Evolutionary conservation across 2,113 vertebrate species (phyloP).

Genomic region (Rattus rattus): DNA sequence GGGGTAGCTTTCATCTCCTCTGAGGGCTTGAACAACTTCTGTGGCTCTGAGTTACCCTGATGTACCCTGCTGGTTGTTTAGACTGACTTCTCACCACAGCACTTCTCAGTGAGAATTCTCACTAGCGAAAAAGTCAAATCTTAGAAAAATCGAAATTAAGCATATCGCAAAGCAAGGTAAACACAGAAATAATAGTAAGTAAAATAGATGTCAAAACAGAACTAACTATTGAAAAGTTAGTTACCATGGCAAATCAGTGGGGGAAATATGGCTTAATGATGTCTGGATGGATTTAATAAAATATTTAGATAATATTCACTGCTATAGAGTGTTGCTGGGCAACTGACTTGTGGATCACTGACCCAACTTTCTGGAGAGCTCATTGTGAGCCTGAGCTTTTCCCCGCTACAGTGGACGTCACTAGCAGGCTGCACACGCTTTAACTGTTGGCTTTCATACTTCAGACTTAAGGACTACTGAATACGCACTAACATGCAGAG

Average conservation of each 20-base stretch:
- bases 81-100: not conserved
- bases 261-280: not conserved
- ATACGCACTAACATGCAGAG: not conserved
- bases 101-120: not conserved
- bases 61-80: conserved; percentile 11
- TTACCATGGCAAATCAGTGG: not conserved
- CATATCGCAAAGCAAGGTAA: not conserved
- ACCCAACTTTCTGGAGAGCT: not conserved
- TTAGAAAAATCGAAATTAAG: not conserved
- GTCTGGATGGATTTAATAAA: conserved; percentile 1
- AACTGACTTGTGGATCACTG: not conserved
- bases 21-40: not conserved
- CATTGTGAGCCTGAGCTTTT: not conserved
- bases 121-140: conserved; percentile 13
- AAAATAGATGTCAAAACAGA: not conserved
- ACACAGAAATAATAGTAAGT: not conserved
- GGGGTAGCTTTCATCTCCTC: conserved; percentile 28
- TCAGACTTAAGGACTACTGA: not conserved
- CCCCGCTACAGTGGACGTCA: not conserved
- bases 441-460: not conserved
- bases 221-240: not conserved
- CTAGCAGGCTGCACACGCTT: not conserved
- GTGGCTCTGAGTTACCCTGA: not conserved
- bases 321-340: not conserved
- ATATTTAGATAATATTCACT: not conserved